Evolutionary conservation across 2,113 vertebrate genomes (phyloP), one percentile per base, ranked within the genome.

Genomic region (Periophthalmus modestus): DNA sequence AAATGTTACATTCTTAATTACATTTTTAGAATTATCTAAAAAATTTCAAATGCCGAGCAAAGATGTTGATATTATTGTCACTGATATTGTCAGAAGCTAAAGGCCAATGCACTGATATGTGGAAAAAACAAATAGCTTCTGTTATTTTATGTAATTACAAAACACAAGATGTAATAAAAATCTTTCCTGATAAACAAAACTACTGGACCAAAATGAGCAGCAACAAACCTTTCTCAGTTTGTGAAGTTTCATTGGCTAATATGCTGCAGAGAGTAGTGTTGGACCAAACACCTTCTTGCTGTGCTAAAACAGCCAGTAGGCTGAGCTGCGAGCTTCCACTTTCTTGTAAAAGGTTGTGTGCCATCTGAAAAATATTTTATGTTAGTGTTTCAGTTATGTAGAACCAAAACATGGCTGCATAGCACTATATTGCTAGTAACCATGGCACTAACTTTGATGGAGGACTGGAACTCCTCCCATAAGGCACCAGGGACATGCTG

Each of bases 391-490:
- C 4, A 15, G 0, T 15, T 28, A 62, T 16, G 59, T 62, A 18
- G 59, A 15, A 34, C 14, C 15, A 16, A 33, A 61, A 34, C 39
- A 33, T 18, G 7, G 15, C 14, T 34, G 57, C 24, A 62, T 34
- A 34, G 18, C 12, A 61, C 12, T 61, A 33, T 61, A 65, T 39
- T 18, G 18, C 7, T n/a, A 39, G 11, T 46, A 19, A 66, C 10
- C 62, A 78, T 58, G 76, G 83, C 75, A 87, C 94, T 95, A 89
- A 98, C 97, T 95, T 96, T 95, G 79, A 98, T 95, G 85, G 97
- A 95, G 87, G 95, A 92, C 92, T 96, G 96, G 91, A 99, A 98
- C 86, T 97, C 94, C 91, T 96, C 92, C 98, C 98, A 99, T 83
- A 96, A 96, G 92, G 93, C 94, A 94, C 95, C 93, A 89, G 97